These are phyloP conservation scores for Drosophila aff. DNA, from an alignment of 1,140 invertebrate genomes.

Conservation along the genomic window DNA sequence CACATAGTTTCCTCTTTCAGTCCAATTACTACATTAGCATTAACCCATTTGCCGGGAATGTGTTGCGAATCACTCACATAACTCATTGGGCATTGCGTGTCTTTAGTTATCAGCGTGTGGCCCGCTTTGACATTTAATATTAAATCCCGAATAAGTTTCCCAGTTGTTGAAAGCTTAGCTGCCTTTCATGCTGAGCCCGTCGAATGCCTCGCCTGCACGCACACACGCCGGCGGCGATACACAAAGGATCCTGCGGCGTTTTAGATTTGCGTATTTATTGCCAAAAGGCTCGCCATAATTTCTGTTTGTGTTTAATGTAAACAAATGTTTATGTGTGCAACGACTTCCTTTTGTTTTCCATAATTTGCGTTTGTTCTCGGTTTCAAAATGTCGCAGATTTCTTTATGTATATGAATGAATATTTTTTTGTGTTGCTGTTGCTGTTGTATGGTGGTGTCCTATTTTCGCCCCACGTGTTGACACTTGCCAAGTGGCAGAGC, in stretches of 20 bases:
- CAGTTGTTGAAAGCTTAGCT: conserved; percentile 75
- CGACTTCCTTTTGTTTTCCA: conserved; percentile 48
- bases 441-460: conserved; percentile 14
- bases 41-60: conserved; percentile 39
- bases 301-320: conserved; percentile 39
- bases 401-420: neutral
- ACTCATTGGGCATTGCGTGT: conserved; percentile 26
- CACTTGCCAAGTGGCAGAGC: conserved; percentile 50
- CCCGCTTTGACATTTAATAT: conserved; percentile 47
- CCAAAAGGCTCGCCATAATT: conserved; percentile 42
- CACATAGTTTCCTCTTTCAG: conserved; percentile 10
- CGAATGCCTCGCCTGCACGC: conserved; percentile 11
- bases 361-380: conserved; percentile 61
- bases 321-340: conserved; percentile 54
- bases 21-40: conserved; percentile 29
- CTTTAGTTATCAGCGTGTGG: conserved; percentile 32
- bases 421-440: neutral
- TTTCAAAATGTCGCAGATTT: conserved; percentile 40
- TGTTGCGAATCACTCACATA: conserved; percentile 44
- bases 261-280: conserved; percentile 77
- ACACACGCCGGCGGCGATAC: conserved; percentile 29
- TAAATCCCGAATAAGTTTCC: conserved; percentile 58
- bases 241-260: conserved; percentile 62
- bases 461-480: conserved; percentile 45
- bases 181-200: conserved; percentile 43